Base-by-base conservation (phyloP, 1,140 invertebrate genomes). In the Teleopsis dalmanni region DNA sequence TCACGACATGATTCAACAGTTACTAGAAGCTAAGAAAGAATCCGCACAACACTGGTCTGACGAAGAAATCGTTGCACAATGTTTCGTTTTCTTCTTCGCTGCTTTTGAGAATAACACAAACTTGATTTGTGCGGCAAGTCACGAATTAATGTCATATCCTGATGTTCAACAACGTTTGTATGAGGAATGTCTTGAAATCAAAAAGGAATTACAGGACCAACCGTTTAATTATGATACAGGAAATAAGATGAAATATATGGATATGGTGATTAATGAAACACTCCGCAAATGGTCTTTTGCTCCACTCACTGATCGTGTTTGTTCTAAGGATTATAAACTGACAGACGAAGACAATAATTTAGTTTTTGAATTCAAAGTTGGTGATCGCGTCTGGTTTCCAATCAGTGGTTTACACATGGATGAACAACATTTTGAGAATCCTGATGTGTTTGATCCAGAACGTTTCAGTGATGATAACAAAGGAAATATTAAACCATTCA, bases 101-200 rank as follows among this genome's bases (percentile, higher is more conserved):
- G 83, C 84, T 8, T 84, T 79, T 46, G 81, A 84, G 38, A 82
- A 82, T 0, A 76, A 78, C 5, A 74, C 80, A 3, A 74, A 70
- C 3, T 54, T 76, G 1, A 62, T 85, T 13, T 69, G 72, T 25
- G 77, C 75, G 33, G 58, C 70, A 0, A 40, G 72, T 4, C 76
- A 78, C 54, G 68, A 75, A 21, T 56, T 86, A 18, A 73, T 79
- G 0, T 51, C 59, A 3, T 72, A 83, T 67, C 74, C 73, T 0
- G 74, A 81, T 0, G 53, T 80, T 11, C 81, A 85, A 52, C 56
- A 77, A 18, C 73, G 71, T 42, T 54, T 85, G 2, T 72, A 73
- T 25, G 63, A 76, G 27, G 82, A 85, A 64, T 72, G 82, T 2
- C 65, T 75, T 29, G 57, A 64, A 19, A 51, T 67, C 1, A 36